Base-by-base conservation (phyloP, 92 coral and sea anemone genomes). In the Meandrina meandrites region DNA sequence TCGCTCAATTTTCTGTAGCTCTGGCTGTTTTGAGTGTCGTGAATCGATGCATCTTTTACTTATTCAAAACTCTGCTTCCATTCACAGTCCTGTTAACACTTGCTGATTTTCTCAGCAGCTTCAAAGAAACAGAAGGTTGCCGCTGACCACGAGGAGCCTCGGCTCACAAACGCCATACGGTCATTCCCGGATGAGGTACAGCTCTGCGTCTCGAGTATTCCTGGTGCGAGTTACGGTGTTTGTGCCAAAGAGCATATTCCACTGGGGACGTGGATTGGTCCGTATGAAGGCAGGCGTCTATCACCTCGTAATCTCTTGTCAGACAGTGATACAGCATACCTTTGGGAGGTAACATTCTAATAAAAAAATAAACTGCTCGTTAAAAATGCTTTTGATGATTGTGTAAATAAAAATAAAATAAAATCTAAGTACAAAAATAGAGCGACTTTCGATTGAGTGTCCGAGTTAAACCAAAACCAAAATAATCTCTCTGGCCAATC, bases 191-290 rank as follows among this genome's bases (percentile, higher is more conserved):
- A 6, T 47, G 99, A 97, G 83, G 98, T 97, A 15, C 98, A 97
- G 62, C 87, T 97, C 35, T 97, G 99, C 31, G 75, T 91, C 34
- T 97, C 99, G 79, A 92, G 95, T 81, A 92, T 97, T 36, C 97
- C 99, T 30, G 99, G 99, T 37, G 95, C 94, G 71, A 90, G 90
- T 56, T 95, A 95, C 71, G 99, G 99, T 17, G 99, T 97, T 15
- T 92, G 97, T 54, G 98, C 99, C 1, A 97, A 89, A 87, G 95
- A 91, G 70, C 95, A 90, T 58, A 95, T 97, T 89, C 99, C 99
- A 22, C 54, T 95, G 66, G 99, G 99, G 0, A 97, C 99, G 15
- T 97, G 99, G 99, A 97, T 97, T 45, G 97, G 97, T 6, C 97
- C 97, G 7, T 94, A 90, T 74, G 97, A 94, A 78, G 97, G 97